Base-by-base conservation (phyloP, 2,113 vertebrate species). In the Plectropomus leopardus region DNA sequence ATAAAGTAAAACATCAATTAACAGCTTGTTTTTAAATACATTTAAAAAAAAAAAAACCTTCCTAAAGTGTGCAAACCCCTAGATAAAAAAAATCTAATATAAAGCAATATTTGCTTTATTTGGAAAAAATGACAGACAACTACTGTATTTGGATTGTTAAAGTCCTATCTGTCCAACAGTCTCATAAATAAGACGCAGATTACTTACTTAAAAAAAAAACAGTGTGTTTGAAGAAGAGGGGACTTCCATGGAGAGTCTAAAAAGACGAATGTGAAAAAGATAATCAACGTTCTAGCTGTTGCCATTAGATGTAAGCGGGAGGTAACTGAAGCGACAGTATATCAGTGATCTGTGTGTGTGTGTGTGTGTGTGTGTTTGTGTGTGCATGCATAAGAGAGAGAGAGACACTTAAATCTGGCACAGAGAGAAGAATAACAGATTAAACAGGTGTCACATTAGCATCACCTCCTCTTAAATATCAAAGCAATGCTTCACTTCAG, bases 401-500 rank as follows among this genome's bases (percentile, higher is more conserved):
- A 40, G 70, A 65, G 16, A 55, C 13, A 66, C 23, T 55, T 32
- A 17, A 40, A 16, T 76, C 61, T 82, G 60, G 60, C 76, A 71
- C 3, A 3, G 30, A 80, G 26, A 48, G 40, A 14, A 69, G 9
- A 76, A 59, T 61, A 45, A 24, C 21, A 64, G 71, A 82, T 83
- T 53, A 73, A 76, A 70, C 53, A 14, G 0, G 2, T n/a, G 1
- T 78, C 32, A 13, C 26, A 77, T 65, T 78, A 55, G 42, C 40
- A 42, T 65, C 61, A 65, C 45, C 68, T 60, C 80, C 47, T 72
- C 50, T 76, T 58, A 16, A 70, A 74, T 59, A 70, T 78, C 30
- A 69, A 54, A 69, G 60, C 40, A n/a, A 3, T 44, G 51, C 28
- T 40, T 61, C 42, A 53, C 78, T 84, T 84, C 77, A 72, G n/a